phyloP scores from a whole-genome alignment of 2,888 invertebrate species.

The Phalangium opilio region DNA sequence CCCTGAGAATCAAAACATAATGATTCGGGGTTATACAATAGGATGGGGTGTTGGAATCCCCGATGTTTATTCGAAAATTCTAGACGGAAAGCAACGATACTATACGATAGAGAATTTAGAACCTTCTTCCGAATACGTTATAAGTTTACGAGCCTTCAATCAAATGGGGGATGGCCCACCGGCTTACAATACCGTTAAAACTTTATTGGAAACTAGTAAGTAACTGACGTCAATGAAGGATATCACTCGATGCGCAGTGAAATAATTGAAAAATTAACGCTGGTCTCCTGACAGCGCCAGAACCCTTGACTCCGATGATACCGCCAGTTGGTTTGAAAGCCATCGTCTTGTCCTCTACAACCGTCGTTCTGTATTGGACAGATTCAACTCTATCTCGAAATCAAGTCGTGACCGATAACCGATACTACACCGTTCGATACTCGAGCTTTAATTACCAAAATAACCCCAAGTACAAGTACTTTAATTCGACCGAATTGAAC shows the following conservation, averaged over 20 bases:
- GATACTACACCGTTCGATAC: conserved; percentile 74
- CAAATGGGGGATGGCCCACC: conserved; percentile 77
- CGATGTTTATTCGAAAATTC: conserved; percentile 60
- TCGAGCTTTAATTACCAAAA: conserved; percentile 39
- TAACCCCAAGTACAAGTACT: conserved; percentile 49
- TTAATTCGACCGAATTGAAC: conserved; percentile 80
- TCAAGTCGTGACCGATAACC: conserved; percentile 67
- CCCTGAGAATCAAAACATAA: conserved; percentile 57
- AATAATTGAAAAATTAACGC: not conserved
- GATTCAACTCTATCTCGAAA: conserved; percentile 65
- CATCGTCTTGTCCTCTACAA: conserved; percentile 71
- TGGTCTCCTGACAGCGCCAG: conserved; percentile 29
- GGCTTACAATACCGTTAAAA: conserved; percentile 78
- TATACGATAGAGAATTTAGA: conserved; percentile 61
- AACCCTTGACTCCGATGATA: conserved; percentile 50
- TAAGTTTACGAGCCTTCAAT: conserved; percentile 81
- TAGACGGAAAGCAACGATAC: conserved; percentile 65
- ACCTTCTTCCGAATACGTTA: conserved; percentile 83
- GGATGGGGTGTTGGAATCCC: conserved; percentile 95
- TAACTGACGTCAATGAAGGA: conserved; percentile 7
- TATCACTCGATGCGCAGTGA: too few species aligned
- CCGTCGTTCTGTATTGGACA: conserved; percentile 89
- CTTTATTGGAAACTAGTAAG: conserved; percentile 34
- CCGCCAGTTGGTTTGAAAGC: conserved; percentile 78
- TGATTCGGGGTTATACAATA: conserved; percentile 76